These are phyloP conservation scores for Vimba vimba DNA, from an alignment of 2,113 vertebrate species.

Conservation along the genomic window DNA sequence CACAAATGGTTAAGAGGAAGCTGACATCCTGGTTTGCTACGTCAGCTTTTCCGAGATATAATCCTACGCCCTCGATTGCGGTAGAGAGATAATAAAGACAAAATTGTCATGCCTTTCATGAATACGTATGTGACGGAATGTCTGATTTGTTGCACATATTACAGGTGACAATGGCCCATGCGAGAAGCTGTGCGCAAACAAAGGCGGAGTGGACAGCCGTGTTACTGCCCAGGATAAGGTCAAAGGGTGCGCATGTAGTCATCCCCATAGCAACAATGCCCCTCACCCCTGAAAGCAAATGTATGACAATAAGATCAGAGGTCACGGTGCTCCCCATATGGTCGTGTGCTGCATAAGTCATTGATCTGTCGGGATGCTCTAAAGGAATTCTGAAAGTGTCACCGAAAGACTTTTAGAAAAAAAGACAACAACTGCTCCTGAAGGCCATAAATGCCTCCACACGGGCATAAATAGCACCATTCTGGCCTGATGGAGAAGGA, in stretches of 20 bases:
- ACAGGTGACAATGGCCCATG: conserved; percentile 32
- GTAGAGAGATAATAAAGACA: conserved; percentile 10
- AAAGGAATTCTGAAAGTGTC: conserved; percentile 56
- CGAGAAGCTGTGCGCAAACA: conserved; percentile 33
- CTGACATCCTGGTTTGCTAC: neutral
- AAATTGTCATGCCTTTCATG: conserved; percentile 26
- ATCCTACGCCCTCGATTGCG: neutral
- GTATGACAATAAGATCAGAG: conserved; percentile 52
- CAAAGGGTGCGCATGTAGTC: conserved; percentile 44
- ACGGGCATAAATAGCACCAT: conserved; percentile 17
- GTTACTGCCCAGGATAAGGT: conserved; percentile 48
- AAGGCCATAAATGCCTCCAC: conserved; percentile 55
- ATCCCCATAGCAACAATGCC: conserved; percentile 53
- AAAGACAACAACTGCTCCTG: conserved; percentile 50
- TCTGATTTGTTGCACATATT: conserved; percentile 38
- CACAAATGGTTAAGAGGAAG: neutral
- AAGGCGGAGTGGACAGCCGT: conserved; percentile 35
- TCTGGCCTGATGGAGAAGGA: conserved; percentile 27
- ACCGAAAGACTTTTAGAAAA: conserved; percentile 55
- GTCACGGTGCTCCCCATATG: conserved; percentile 57
- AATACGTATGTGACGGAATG: conserved; percentile 32
- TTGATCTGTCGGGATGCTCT: conserved; percentile 57
- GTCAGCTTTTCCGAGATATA: neutral
- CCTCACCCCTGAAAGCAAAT: conserved; percentile 56
- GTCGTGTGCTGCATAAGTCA: conserved; percentile 62